Base-by-base conservation (phyloP, 2,888 invertebrate genomes). In the Calameuta filiformis region DNA sequence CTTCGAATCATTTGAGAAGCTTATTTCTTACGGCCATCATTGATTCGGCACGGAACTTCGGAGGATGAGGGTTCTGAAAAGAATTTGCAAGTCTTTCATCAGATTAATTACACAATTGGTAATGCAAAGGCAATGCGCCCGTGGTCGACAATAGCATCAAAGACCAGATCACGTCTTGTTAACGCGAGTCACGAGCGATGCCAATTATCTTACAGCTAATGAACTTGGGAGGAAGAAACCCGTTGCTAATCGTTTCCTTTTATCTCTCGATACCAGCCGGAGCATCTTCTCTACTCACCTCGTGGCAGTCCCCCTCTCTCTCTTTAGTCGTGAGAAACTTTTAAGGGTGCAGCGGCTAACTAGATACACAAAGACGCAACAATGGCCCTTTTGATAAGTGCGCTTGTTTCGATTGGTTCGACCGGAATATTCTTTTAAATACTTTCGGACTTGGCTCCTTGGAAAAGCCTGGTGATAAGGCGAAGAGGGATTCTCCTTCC, bases 161-260 rank as follows among this genome's bases (percentile, higher is more conserved):
- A 81, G 81, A 82, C 76, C 78, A 74, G 75, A 74, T 35, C 56
- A 33, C 31, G 40, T 79, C 80, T 82, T 78, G 75, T 75, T 79
- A 81, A 78, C 73, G 76, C 81, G 73, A 79, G 80, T 81, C 82
- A 82, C 81, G 81, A 78, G 78, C 77, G 69, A 73, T 73, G 75
- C 76, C 79, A 83, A 82, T 83, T 82, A 83, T 81, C 79, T 77
- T 34, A 73, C 56, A 34, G 78, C 80, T 82, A 80, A 81, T 81
- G 83, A 82, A 80, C 76, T 79, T 81, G 76, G 79, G 75, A 71
- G 35, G 75, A 69, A 81, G 76, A 75, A 56, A 76, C 69, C 68
- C 69, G 6, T 6, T 40, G 15, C 40, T 15, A 40, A 40, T 15
- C 40, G 15, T 15, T 40, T 40, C 9, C 56, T 56, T 56, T 56